Evolutionary conservation across 1,140 invertebrate genomes (phyloP), one percentile per base, ranked within the genome.

Genomic region (Eriocheir sinensis): DNA sequence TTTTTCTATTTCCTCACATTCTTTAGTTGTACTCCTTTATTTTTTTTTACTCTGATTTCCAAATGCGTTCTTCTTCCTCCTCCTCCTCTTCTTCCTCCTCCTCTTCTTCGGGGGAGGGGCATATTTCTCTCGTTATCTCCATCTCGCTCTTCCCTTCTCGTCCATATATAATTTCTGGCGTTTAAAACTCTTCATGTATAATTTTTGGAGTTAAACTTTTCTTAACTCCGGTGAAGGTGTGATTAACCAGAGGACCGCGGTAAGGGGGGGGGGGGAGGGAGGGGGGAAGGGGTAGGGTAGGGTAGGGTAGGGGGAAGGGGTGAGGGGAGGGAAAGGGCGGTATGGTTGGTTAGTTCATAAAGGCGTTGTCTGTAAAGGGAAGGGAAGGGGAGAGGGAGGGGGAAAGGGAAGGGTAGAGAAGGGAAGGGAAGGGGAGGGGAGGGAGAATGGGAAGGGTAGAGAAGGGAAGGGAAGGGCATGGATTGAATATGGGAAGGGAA

Each of bases 131-230:
- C 4, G 8, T 83, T 83, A 3, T 83, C 27, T 12, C 30, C 80
- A 32, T 38, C 36, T 38, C n/a, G 12, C 60, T 15, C 12, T 32
- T 81, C 34, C 80, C 27, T 81, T 27, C 80, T 81, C 8, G 4
- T 83, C 80, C 36, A 83, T 83, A 83, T 38, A 83, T 32, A 32
- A 32, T 83, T 83, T 32, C 30, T 9, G n/a, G 17, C 12, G 15
- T 83, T 83, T 83, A 38, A 83, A 38, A 38, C 12, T 83, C 30
- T 72, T 83, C 80, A 83, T 83, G n/a, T n/a, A 38, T 83, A 83
- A 83, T 83, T 83, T 38, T 34, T 83, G 15, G 80, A 83, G 2
- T 83, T 83, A 12, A 83, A 34, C 12, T 32, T 12, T 83, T 83
- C 80, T 15, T n/a, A n/a, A 83, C 80, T 32, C 80, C 12, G 12